Base-by-base conservation (phyloP, 2,888 invertebrate genomes). In the Capitulum mitella region DNA sequence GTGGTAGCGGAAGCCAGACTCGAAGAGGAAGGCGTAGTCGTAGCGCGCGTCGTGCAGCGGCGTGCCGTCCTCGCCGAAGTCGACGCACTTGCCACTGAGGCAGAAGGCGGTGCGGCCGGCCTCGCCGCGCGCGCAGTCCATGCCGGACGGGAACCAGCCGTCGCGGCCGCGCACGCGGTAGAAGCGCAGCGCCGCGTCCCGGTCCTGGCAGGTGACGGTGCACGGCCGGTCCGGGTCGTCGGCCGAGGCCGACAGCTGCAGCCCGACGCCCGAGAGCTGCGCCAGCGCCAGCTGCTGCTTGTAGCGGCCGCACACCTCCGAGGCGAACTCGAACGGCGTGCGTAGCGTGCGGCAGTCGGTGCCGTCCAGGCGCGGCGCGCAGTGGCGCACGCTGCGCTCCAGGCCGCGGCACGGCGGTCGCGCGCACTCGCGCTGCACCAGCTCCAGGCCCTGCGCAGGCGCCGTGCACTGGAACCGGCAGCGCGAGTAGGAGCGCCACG, bases 91-190 rank as follows among this genome's bases (percentile, higher is more conserved):
- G 77, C 93, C 93, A 83, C 92, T 92, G 79, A 94, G 90, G 84
- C 94, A 94, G 84, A 90, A 93, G 0, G 92, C 90, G 80, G 90
- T 89, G 81, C 89, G 89, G 32, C 84, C 86, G 0, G 86, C 83
- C 82, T 89, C 89, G 46, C 89, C 89, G 83, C 89, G 88, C 12
- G 91, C 90, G 83, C 94, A 94, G 78, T 92, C 90, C 0, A 93
- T 93, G 29, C 94, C 94, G 77, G 93, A 89, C 2, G 94, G 94
- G 86, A 93, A 93, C 90, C 92, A 92, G 10, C 94, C 94, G 82
- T 93, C 93, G 82, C 91, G 91, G 0, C 93, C 93, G 84, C 93
- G 93, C 0, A 93, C 93, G 82, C 93, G 86, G 86, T 93, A 93
- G 87, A 93, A 94, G 77, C 93, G 88, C 83, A 93, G 93, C 0